Base-by-base conservation (phyloP, 2,888 invertebrate species). In the Microctonus aethiopoides region DNA sequence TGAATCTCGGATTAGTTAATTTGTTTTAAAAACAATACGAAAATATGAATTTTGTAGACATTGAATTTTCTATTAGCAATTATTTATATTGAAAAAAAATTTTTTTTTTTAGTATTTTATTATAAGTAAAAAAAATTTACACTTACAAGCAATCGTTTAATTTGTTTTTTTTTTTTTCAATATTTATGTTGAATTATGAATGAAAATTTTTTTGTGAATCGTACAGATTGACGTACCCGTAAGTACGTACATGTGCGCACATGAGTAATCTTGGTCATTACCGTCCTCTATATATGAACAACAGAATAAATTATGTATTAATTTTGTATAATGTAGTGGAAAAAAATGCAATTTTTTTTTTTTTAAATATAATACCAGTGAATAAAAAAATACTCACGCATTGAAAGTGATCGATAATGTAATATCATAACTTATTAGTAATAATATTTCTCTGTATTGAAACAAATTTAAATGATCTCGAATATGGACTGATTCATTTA, bases 151-250 rank as follows among this genome's bases (percentile, higher is more conserved):
- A 20, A 46, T 46, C 16, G n/a, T 46, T 46, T 16, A n/a, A 41
- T 16, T 61, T 16, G 3, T 41, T 41, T 41, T 9, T 24, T 60
- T 60, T 36, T 60, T 22, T 34, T 41, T 61, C n/a, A 16, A 24
- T 39, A 61, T 26, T 41, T 46, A 34, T 26, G 41, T 61, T 61
- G 36, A 22, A 63, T 39, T 39, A 39, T 57, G 24, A 34, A n/a
- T 36, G 63, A 29, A 32, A 68, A 57, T n/a, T n/a, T 69, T 13
- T 54, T 56, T 22, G 52, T 39, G 26, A 39, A 29, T 70, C 61
- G 76, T 72, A 72, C 79, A 79, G 82, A 81, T 82, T 81, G 80
- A 80, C 81, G 81, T 82, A 80, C 78, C 75, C 59, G 22, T 61
- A 51, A 72, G 67, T 74, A 71, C 72, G 74, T 76, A 77, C 68